Evolutionary conservation across 2,797 vertebrate species (phyloP).

Genomic region (Enteromius treurensis): DNA sequence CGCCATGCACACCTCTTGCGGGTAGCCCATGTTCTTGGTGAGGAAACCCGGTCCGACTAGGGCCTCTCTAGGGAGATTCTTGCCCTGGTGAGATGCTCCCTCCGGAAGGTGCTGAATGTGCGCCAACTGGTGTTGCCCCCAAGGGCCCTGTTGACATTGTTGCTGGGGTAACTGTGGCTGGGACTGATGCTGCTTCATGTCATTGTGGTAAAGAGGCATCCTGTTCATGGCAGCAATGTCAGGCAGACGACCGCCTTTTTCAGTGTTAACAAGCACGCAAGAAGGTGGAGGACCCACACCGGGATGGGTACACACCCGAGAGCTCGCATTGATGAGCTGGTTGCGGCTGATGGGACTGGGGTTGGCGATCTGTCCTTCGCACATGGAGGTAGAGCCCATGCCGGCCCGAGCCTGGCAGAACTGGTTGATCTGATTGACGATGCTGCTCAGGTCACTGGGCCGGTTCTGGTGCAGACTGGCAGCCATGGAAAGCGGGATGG

Average conservation of each 20-base stretch:
- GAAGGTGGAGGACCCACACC: slow-evolving; percentile 78
- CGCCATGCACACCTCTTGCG: slow-evolving; percentile 86
- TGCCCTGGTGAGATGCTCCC: slow-evolving; percentile 81
- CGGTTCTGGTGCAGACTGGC: slow-evolving; percentile 85
- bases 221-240: slow-evolving; percentile 80
- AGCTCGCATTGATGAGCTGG: slow-evolving; percentile 97
- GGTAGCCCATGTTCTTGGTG: slow-evolving; percentile 81
- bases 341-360: slow-evolving; percentile 97
- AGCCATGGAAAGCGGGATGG: slow-evolving; percentile 89
- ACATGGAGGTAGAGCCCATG: slow-evolving; percentile 83
- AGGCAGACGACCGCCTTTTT: slow-evolving; percentile 71
- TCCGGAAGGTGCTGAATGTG: slow-evolving; percentile 91
- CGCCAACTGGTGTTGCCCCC: slow-evolving; percentile 92
- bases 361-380: slow-evolving; percentile 83
- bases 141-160: slow-evolving; percentile 79
- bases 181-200: slow-evolving; percentile 86
- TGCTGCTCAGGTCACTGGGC: slow-evolving; percentile 88
- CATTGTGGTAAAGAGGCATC: slow-evolving; percentile 83
- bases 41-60: slow-evolving; percentile 82
- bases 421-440: slow-evolving; percentile 97
- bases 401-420: slow-evolving; percentile 92
- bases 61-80: slow-evolving; percentile 83
- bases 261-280: slow-evolving; percentile 80
- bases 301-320: slow-evolving; percentile 89
- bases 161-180: slow-evolving; percentile 79